Base-by-base conservation (phyloP, 1,140 invertebrate genomes). In the Paralvinella palmiformis region DNA sequence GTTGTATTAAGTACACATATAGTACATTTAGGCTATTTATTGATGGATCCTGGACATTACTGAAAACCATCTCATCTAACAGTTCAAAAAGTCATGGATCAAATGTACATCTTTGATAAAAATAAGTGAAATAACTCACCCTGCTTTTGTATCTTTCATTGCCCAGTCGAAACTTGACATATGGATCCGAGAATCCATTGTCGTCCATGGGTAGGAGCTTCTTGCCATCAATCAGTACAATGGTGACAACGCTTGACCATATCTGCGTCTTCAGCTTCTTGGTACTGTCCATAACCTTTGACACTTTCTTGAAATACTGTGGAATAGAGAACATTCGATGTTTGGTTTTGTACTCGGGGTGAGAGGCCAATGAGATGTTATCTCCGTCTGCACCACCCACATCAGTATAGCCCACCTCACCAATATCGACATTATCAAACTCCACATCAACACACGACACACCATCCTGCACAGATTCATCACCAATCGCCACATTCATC, bases 61-160 rank as follows among this genome's bases (percentile, higher is more conserved):
- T 41, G 10, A 10, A 10, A 41, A 41, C n/a, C 10, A 13, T 41
- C n/a, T n/a, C 37, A 41, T 41, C n/a, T 10, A 13, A 41, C 10
- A 41, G 37, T 10, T 10, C 10, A 41, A 10, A 41, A 10, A 41
- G 10, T 13, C n/a, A n/a, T 13, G 10, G 37, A n/a, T 10, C 37
- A n/a, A 41, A 13, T 41, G 37, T 13, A n/a, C n/a, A 13, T 10
- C 37, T 13, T n/a, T 13, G 37, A 41, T n/a, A 41, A 41, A 41
- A 13, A 13, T 41, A 41, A n/a, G 37, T 10, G 24, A 20, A 29
- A 56, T 29, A 1, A 20, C 66, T 84, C 63, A 94, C 91, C 83
- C 97, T 95, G 76, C 92, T 96, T 83, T 98, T 97, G 83, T 95
- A 98, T 81, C 98, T 98, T 83, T 99, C 96, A 73, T 90, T 92